These are phyloP conservation scores for Dryobotodes eremita DNA, from an alignment of 2,888 invertebrate species.

Conservation along the genomic window DNA sequence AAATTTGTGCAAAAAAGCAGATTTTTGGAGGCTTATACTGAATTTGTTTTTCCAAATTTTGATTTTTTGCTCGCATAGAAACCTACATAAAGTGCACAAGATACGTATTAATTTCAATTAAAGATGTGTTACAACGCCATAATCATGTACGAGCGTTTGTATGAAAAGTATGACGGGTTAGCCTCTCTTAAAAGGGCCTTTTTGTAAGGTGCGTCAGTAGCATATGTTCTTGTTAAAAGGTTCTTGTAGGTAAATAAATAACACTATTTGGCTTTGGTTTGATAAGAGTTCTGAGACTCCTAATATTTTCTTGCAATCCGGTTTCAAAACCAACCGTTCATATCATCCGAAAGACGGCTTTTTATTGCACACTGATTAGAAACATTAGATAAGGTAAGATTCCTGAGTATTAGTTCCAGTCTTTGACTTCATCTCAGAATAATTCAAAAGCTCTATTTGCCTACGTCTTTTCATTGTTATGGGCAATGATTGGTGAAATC, in stretches of 20 bases:
- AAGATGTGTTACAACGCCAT: no score
- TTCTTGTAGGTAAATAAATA: slow-evolving; percentile 11
- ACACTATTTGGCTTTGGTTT: background rate
- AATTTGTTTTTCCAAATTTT: no score
- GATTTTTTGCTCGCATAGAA: no score
- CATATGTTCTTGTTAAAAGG: slow-evolving; percentile 39
- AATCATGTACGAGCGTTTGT: no score
- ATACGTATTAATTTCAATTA: no score
- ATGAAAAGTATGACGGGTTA: no score
- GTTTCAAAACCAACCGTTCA: background rate
- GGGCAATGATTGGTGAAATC: background rate
- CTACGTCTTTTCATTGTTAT: background rate
- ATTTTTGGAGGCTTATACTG: no score
- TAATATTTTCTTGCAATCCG: slow-evolving; percentile 3
- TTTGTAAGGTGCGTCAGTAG: slow-evolving; percentile 38
- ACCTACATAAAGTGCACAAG: no score
- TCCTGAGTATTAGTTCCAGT: background rate
- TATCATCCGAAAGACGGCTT: background rate
- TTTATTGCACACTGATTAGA: background rate
- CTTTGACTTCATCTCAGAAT: background rate
- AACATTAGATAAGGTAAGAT: slow-evolving; percentile 3
- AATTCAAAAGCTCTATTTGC: background rate
- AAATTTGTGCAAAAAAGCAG: no score
- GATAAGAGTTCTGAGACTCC: slow-evolving; percentile 42
- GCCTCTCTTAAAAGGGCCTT: slow-evolving; percentile 25